A percentile compares a stretch with the other conserved stretches of the same genome.
phyloP scores from a whole-genome alignment of 2,113 vertebrate species.

The Phoenicopterus ruber region DNA sequence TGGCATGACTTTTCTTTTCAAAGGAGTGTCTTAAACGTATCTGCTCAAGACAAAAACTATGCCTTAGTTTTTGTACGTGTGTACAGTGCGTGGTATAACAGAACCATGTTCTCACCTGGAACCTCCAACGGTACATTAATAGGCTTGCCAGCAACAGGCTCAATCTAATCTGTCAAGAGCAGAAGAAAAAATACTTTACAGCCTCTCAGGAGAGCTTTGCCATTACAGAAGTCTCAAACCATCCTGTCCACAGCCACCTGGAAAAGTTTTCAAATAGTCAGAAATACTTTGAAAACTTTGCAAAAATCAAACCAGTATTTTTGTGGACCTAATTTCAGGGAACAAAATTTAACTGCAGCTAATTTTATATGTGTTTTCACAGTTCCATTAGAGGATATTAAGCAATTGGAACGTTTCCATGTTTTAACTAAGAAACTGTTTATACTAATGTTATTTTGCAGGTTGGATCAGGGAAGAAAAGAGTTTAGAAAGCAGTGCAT shows the following conservation, averaged over 20 bases:
- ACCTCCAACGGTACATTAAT: background rate
- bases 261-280: background rate
- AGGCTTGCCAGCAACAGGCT: background rate
- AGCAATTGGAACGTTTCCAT: background rate
- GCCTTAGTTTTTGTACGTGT: background rate
- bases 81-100: background rate
- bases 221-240: background rate
- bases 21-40: background rate
- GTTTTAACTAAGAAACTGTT: background rate
- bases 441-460: background rate
- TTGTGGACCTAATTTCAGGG: background rate
- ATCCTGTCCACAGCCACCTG: background rate
- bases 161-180: background rate
- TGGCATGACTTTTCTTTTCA: background rate
- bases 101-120: background rate
- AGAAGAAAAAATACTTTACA: background rate
- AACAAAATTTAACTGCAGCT: background rate
- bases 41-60: background rate
- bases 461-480: background rate
- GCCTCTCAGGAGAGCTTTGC: background rate
- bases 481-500: background rate
- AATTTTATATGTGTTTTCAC: conserved; percentile 30
- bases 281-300: background rate
- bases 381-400: background rate
- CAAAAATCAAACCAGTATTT: background rate